phyloP scores from a whole-genome alignment of 2,888 invertebrate species.

The Diabrotica balteata region DNA sequence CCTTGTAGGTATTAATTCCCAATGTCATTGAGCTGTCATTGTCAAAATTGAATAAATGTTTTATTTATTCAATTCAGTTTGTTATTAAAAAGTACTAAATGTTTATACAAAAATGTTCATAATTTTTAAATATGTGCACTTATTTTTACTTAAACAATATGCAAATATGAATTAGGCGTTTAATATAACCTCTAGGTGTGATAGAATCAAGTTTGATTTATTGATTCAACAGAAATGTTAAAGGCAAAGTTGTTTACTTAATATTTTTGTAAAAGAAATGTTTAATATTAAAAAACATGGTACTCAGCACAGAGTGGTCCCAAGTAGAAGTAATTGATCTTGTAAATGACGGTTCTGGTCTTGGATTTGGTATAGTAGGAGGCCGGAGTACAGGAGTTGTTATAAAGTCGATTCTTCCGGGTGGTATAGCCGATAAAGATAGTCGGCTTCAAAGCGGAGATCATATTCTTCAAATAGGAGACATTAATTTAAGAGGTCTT shows the following conservation, averaged over 20 bases:
- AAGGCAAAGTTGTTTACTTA: background rate
- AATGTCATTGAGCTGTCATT: constrained; percentile 6
- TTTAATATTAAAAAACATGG: constrained; percentile 32
- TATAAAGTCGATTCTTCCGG: constrained; percentile 96
- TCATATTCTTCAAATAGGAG: constrained; percentile 95
- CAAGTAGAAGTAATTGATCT: constrained; percentile 99
- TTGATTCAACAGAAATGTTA: constrained; percentile 7
- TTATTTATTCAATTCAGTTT: constrained; percentile 2
- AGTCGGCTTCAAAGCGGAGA: constrained; percentile 91
- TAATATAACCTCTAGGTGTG: constrained; percentile 1
- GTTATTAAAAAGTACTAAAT: background rate
- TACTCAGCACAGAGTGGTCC: constrained; percentile 94
- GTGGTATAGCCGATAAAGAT: constrained; percentile 88
- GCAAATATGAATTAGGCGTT: constrained; percentile 1
- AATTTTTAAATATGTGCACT: background rate
- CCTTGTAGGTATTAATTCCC: too few species aligned
- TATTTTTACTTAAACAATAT: constrained; percentile 3
- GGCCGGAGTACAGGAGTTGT: constrained; percentile 98
- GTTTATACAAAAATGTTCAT: constrained; percentile 7
- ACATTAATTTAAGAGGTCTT: constrained; percentile 94
- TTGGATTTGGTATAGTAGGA: constrained; percentile 98
- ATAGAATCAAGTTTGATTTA: constrained; percentile 4
- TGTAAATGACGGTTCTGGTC: constrained; percentile 94
- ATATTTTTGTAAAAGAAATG: constrained; percentile 26
- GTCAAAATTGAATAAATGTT: constrained; percentile 4